Evolutionary conservation across 2,888 invertebrate genomes (phyloP).

Genomic region (Pseudeuparius sepicola): DNA sequence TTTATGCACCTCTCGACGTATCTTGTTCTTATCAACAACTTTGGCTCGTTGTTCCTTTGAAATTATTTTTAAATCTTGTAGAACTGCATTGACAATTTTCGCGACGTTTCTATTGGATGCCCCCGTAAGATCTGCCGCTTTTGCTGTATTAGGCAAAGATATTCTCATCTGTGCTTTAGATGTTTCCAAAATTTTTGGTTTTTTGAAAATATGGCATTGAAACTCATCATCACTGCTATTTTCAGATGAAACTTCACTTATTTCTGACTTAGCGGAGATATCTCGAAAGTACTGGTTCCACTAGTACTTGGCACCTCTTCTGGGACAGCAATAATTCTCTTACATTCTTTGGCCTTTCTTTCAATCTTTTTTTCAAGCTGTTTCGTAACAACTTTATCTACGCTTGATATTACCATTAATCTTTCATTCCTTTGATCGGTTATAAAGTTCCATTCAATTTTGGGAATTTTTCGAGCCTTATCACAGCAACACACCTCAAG

Average conservation of each 20-base stretch:
- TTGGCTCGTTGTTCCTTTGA: too few relatives aligned
- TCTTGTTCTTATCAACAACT: conserved; percentile 10
- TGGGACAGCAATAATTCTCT: too few relatives aligned
- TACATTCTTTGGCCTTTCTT: conserved; percentile 1
- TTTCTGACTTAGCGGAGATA: too few relatives aligned
- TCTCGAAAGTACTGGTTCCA: too few relatives aligned
- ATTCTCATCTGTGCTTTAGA: conserved; percentile 1
- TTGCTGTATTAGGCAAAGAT: not conserved
- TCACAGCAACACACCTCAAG: not conserved
- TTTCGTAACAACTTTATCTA: conserved; percentile 8
- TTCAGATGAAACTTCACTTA: too few relatives aligned
- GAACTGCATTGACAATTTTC: conserved; percentile 11
- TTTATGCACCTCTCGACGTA: conserved; percentile 8
- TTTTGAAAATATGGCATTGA: too few relatives aligned
- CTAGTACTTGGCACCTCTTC: too few relatives aligned
- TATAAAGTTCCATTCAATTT: not conserved
- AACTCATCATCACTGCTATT: too few relatives aligned
- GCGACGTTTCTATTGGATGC: conserved; percentile 11
- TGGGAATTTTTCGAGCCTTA: not conserved
- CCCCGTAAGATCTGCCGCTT: conserved; percentile 6
- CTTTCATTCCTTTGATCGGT: conserved; percentile 4
- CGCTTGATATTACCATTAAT: conserved; percentile 8
- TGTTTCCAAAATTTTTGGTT: too few relatives aligned
- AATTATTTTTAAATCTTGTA: too few relatives aligned
- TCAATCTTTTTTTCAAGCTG: conserved; percentile 6